Percentiles rank a stretch among this genome's conserved stretches.
Evolutionary conservation across 2,797 vertebrate species (phyloP).

Genomic region (Iguana delicatissima): DNA sequence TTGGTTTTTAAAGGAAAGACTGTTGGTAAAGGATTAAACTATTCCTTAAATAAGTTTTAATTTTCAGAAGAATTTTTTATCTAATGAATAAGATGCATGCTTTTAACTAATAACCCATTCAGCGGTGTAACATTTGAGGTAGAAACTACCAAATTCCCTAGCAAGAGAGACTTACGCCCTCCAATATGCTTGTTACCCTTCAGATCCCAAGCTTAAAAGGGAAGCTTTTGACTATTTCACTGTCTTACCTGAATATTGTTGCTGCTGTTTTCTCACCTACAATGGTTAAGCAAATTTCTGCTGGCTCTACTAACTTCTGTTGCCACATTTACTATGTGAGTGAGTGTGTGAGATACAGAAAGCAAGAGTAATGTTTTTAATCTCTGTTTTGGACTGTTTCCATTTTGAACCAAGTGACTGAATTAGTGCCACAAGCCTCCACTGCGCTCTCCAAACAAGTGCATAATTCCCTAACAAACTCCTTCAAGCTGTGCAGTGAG

Average conservation of each 20-base stretch:
- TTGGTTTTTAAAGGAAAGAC: too few species aligned
- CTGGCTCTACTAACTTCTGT: neutral
- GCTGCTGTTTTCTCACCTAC: neutral
- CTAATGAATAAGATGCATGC: neutral
- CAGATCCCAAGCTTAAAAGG: neutral
- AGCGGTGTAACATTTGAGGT: neutral
- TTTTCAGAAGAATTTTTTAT: neutral
- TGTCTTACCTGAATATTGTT: neutral
- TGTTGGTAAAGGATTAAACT: neutral
- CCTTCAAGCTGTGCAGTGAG: slow-evolving; percentile 56
- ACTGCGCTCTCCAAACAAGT: slow-evolving; percentile 55
- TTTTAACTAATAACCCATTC: neutral
- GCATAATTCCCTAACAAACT: slow-evolving; percentile 62
- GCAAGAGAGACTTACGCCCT: neutral
- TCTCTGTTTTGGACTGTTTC: neutral
- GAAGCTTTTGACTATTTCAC: neutral
- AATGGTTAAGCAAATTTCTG: neutral
- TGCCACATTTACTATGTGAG: neutral
- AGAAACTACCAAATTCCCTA: neutral
- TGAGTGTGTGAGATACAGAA: neutral
- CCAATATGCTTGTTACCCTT: neutral
- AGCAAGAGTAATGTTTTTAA: slow-evolving; percentile 4
- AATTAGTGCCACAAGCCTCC: slow-evolving; percentile 25
- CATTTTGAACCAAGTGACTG: slow-evolving; percentile 33
- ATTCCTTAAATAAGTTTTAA: neutral